These are phyloP conservation scores for Eulemur macaco DNA, from an alignment of 2,113 vertebrate genomes.

Conservation along the genomic window DNA sequence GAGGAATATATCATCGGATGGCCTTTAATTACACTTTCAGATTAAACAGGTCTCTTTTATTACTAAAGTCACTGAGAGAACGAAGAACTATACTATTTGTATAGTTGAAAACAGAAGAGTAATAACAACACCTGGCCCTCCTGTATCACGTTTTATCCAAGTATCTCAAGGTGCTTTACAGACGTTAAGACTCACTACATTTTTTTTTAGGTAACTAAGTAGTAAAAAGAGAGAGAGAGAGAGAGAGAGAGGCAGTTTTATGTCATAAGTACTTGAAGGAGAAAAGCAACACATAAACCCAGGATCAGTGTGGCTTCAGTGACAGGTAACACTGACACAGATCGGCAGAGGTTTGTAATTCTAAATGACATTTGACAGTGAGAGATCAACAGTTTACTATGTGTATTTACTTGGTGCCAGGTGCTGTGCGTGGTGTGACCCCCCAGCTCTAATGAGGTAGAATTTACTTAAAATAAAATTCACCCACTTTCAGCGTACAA, in stretches of 20 bases:
- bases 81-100: slow-evolving; percentile 30
- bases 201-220: not conserved
- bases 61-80: slow-evolving; percentile 27
- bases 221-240: not conserved
- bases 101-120: not conserved
- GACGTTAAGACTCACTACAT: not conserved
- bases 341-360: not conserved
- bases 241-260: not conserved
- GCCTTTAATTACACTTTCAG: slow-evolving; percentile 39
- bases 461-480: slow-evolving; percentile 4
- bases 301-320: not conserved
- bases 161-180: slow-evolving; percentile 8
- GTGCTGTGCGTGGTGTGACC: not conserved
- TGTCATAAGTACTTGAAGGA: not conserved
- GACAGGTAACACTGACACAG: not conserved
- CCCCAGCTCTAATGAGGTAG: not conserved
- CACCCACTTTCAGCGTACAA: not conserved
- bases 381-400: not conserved
- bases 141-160: not conserved
- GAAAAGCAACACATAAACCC: not conserved
- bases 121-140: not conserved
- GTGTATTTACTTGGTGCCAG: not conserved
- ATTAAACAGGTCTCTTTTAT: not conserved
- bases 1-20: not conserved
- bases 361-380: not conserved